Base-by-base conservation (phyloP, 2,888 invertebrate genomes). In the Orthonevra nobilis region DNA sequence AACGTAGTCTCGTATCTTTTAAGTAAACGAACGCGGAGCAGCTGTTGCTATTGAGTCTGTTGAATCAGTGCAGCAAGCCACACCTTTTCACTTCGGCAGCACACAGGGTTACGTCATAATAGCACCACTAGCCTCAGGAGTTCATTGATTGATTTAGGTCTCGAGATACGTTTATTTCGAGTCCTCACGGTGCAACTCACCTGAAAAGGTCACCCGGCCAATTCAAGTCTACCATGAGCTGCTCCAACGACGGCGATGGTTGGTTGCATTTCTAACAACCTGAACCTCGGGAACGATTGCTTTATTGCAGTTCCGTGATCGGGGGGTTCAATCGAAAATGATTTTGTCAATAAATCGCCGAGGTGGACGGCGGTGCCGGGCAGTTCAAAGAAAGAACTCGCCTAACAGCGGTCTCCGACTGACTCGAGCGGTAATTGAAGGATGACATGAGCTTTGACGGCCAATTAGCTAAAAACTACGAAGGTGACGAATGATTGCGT, bases 81-180 rank as follows among this genome's bases (percentile, higher is more conserved):
- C 72, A 77, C 77, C 75, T 75, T 50, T 30, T 44, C 42, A n/a
- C 4, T 12, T 12, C 30, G 20, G 19, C 44, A 7, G 20, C 12
- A 10, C 10, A 42, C 70, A 69, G 38, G 38, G 72, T 77, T 70
- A 70, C 60, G 66, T 72, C 64, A 77, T 66, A 66, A 64, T 54
- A 40, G 40, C 14, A 10, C 44, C 63, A 77, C 44, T 60, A 28
- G 58, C 72, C 58, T 12, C 34, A 26, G 46, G 70, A 70, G 70
- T 70, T 77, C 70, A 77, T 36, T 46, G 63, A 64, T 77, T 70
- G 70, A 70, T 77, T 52, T 60, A 70, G 69, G 63, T 56, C 63
- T 28, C 48, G 10, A 9, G 58, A 38, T 58, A 23, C 23, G 23
- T 23, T 4, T 23, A 5, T 23, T n/a, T n/a, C n/a, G n/a, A 23